phyloP scores from a whole-genome alignment of 2,797 vertebrate genomes.

The Psittacula derbiana region DNA sequence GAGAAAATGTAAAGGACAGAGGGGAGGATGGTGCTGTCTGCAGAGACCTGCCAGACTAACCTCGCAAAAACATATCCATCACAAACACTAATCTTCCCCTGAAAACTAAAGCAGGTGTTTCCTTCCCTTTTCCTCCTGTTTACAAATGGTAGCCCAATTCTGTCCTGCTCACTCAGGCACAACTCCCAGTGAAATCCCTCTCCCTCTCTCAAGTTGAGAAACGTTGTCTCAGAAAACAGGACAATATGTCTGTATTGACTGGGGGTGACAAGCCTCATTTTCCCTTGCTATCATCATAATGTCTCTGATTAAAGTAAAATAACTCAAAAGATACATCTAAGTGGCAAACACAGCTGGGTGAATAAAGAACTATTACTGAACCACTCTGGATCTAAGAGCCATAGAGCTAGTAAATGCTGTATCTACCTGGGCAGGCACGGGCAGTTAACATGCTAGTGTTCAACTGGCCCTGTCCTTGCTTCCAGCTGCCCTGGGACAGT shows the following conservation, averaged over 20 bases:
- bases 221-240: neutral
- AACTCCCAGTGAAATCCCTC: neutral
- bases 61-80: neutral
- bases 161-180: constrained; percentile 33
- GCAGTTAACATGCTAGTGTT: neutral
- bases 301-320: neutral
- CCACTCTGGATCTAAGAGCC: neutral
- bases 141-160: constrained; percentile 14
- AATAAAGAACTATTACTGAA: rapidly evolving
- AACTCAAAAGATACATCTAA: neutral
- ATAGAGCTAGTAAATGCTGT: rapidly evolving
- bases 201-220: neutral
- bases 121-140: neutral
- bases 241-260: neutral
- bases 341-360: neutral
- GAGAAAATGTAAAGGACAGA: neutral
- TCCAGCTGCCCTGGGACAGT: neutral
- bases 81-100: neutral
- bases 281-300: neutral
- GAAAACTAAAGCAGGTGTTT: constrained; percentile 1
- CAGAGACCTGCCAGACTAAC: constrained; percentile 35
- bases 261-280: neutral
- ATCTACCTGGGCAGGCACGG: neutral
- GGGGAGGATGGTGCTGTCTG: constrained; percentile 28
- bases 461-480: rapidly evolving